Percentiles rank a stretch among this genome's conserved stretches.
phyloP scores from a whole-genome alignment of 2,113 vertebrate species.

The Atrichornis clamosus region DNA sequence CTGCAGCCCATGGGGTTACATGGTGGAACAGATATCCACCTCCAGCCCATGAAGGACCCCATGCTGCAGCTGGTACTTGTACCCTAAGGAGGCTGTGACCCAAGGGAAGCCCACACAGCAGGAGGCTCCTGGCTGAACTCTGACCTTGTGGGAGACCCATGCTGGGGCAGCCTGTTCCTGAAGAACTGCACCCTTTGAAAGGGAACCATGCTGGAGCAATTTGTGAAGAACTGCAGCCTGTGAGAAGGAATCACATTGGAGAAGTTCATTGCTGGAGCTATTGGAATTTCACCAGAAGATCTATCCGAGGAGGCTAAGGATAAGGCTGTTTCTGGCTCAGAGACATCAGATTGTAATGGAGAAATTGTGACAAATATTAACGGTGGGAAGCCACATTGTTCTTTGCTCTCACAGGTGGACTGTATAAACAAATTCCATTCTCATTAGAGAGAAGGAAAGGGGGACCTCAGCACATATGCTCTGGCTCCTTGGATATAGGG shows the following conservation, averaged over 20 bases:
- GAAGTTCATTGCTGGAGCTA: too few relatives aligned
- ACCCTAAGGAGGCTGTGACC: neutral
- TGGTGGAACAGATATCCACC: neutral
- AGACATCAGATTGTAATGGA: too few relatives aligned
- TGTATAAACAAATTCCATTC: too few relatives aligned
- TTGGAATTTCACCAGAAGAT: too few relatives aligned
- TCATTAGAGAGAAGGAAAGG: too few relatives aligned
- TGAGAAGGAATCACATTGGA: neutral
- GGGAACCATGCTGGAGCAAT: fast-evolving
- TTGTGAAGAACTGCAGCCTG: neutral
- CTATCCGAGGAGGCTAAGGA: too few relatives aligned
- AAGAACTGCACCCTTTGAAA: neutral
- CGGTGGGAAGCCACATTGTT: too few relatives aligned
- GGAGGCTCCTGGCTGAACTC: neutral
- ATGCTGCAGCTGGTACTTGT: neutral
- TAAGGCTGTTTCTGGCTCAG: too few relatives aligned
- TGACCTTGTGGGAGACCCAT: fast-evolving
- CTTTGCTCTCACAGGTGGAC: too few relatives aligned
- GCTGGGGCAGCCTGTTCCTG: neutral
- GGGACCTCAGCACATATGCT: too few relatives aligned
- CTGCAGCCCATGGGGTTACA: fast-evolving
- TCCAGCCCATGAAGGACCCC: fast-evolving
- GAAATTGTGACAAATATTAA: too few relatives aligned
- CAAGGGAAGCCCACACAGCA: neutral
- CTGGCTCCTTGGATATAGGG: too few relatives aligned